Base-by-base conservation (phyloP, 2,888 invertebrate genomes). In the Trissolcus brochymenae region DNA sequence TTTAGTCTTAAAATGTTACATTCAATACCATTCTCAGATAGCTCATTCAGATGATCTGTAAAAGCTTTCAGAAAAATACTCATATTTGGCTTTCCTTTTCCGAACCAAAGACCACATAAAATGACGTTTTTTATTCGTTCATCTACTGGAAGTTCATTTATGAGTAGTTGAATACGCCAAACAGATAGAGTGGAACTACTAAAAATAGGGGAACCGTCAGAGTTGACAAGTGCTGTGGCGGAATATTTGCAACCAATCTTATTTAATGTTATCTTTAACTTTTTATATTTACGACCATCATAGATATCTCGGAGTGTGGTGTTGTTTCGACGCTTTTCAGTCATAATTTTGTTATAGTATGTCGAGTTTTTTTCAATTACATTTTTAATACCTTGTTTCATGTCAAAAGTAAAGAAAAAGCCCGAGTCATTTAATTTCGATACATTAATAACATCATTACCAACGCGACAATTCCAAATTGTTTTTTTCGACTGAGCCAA, bases 261-360 rank as follows among this genome's bases (percentile, higher is more conserved):
- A n/a, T n/a, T n/a, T n/a, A n/a, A n/a, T n/a, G n/a, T n/a, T n/a
- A n/a, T n/a, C n/a, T n/a, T n/a, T n/a, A n/a, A n/a, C n/a, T n/a
- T n/a, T 64, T 64, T 53, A 50, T 79, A 76, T 13, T 25, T n/a
- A 9, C 54, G 51, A 53, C 70, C 76, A 61, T 71, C 66, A 25
- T 62, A 56, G 6, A 72, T 64, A 17, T 76, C 72, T 49, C 29
- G 13, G 1, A 35, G 25, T 35, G 6, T n/a, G 7, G 6, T 16
- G n/a, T 19, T 43, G 16, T 62, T 19, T 40, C 14, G 1, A 43
- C n/a, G 7, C 0, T 55, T 46, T 16, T 16, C n/a, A n/a, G n/a
- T 25, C 21, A 65, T 19, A 25, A 55, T 25, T 2, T 21, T 14
- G 46, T 41, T 13, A 46, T 55, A 55, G 17, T 65, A 65, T 19